Base-by-base conservation (phyloP, 1,140 invertebrate genomes). In the Drosophila malerkotliana region DNA sequence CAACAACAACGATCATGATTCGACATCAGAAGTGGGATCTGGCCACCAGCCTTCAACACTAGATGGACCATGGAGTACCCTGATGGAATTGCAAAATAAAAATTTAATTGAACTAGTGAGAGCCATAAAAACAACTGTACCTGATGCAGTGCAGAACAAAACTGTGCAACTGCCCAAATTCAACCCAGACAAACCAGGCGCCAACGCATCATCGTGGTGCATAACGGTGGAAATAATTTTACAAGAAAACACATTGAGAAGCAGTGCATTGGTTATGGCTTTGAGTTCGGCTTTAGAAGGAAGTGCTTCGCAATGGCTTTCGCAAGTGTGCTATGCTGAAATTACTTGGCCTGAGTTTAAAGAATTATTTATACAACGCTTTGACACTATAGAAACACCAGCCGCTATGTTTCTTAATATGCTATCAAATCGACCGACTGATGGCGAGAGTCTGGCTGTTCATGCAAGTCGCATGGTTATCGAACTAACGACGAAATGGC, bases 331-430 rank as follows among this genome's bases (percentile, higher is more conserved):
- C 34, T 85, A 74, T 45, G 61, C 72, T 45, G 87, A 81, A 9
- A 90, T 91, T n/a, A 85, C 72, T 1, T 90, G 83, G 81, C 12
- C 9, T 3, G 24, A 83, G 39, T 85, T 89, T 28, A 28, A 28
- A 28, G 26, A 28, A 28, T 28, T 28, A 6, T 28, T 28, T 28
- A 28, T 28, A 28, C 14, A 80, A 51, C 63, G 79, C 59, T 91
- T 79, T 52, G 64, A 74, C 49, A 71, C 62, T 15, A 66, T 72
- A 26, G 83, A 88, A 28, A 28, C 26, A 28, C 26, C 26, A 28
- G 26, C 26, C 26, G 26, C 26, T 28, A 28, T 28, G 26, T 28
- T 28, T 28, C 6, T 28, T 28, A 28, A 28, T 28, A 28, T 28
- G 26, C 26, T 28, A 28, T 28, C 26, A 28, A 28, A 28, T 28